A percentile compares a stretch with the other conserved stretches of the same genome.
Conservation (phyloP, 2,113 vertebrate genomes). For the Megalops atlanticus region DNA sequence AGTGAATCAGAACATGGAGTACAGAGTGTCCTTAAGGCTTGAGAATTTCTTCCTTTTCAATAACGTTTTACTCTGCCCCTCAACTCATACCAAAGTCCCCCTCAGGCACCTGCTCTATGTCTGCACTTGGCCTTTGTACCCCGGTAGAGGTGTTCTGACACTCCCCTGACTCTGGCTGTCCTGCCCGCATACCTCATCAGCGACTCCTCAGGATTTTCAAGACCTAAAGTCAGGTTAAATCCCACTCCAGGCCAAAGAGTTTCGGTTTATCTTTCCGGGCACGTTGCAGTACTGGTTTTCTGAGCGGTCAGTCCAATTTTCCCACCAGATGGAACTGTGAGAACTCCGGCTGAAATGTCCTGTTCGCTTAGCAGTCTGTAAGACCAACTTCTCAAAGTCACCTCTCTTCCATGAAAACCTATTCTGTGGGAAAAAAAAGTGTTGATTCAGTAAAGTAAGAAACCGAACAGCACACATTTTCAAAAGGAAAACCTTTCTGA, state of each 20-base stretch:
- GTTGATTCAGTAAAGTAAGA: neutral
- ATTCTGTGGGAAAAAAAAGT: neutral
- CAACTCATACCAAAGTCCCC: neutral
- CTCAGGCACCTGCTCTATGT: neutral
- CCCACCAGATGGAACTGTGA: neutral
- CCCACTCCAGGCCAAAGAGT: neutral
- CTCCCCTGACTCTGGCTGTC: neutral
- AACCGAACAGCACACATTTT: neutral
- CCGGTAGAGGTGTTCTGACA: neutral
- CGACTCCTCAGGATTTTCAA: neutral
- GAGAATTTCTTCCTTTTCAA: neutral
- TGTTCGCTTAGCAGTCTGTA: neutral
- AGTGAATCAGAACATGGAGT: neutral
- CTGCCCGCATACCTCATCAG: neutral
- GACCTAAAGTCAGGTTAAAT: neutral
- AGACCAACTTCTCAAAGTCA: slow-evolving; percentile 7
- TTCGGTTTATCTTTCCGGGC: neutral
- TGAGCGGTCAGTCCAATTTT: too few relatives aligned
- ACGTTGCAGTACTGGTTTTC: neutral
- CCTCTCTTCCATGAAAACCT: neutral
- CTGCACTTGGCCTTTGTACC: neutral
- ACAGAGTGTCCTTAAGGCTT: neutral
- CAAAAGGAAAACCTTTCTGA: neutral
- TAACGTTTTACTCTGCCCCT: neutral
- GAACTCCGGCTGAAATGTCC: neutral